Conservation (phyloP, 2,888 invertebrate genomes). For the Leptogaster cylindrica region DNA sequence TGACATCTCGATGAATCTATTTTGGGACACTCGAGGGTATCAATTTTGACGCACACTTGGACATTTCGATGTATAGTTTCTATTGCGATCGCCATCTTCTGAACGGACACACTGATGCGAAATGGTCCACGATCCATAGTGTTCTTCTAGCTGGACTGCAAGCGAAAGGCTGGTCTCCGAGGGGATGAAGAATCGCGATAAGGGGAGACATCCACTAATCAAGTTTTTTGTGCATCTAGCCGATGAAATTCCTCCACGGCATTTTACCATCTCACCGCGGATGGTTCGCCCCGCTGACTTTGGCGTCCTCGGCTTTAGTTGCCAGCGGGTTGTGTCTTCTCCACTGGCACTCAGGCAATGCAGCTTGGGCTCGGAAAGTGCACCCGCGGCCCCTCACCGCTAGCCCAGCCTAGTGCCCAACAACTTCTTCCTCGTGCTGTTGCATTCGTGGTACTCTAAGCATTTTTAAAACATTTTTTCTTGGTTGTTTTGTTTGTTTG, state of each 20-base stretch:
- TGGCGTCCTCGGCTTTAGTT: neutral
- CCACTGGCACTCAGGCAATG: constrained; percentile 5
- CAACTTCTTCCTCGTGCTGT: neutral
- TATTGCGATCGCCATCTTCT: neutral
- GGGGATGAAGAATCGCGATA: constrained; percentile 32
- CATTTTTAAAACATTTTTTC: constrained; percentile 34
- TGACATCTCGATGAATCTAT: constrained; percentile 8
- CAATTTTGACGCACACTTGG: neutral
- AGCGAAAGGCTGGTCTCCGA: constrained; percentile 5
- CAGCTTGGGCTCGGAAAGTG: constrained; percentile 17
- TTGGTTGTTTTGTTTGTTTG: no score
- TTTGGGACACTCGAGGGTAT: constrained; percentile 12
- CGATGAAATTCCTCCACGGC: constrained; percentile 27
- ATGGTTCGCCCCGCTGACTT: constrained; percentile 24
- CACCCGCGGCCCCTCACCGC: neutral
- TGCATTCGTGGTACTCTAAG: neutral
- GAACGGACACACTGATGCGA: neutral
- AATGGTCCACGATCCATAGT: neutral
- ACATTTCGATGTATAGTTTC: neutral
- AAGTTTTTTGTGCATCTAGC: constrained; percentile 27
- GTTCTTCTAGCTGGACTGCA: no score
- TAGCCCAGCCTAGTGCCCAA: neutral
- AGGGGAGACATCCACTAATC: constrained; percentile 32
- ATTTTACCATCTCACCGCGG: constrained; percentile 2
- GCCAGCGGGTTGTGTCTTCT: constrained; percentile 2